Evolutionary conservation across 2,888 invertebrate genomes (phyloP).

Genomic region (Nowickia ferox): DNA sequence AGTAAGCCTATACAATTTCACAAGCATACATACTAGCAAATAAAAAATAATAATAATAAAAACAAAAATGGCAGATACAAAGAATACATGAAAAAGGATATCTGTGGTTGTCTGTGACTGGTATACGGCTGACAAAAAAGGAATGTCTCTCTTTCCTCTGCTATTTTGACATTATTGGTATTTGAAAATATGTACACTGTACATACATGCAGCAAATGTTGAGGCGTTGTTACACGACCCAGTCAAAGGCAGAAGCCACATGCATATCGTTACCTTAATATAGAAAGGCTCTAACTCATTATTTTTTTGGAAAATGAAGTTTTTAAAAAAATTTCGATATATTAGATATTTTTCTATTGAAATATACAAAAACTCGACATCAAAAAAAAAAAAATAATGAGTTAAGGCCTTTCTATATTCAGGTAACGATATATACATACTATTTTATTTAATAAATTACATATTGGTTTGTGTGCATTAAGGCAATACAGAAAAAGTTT

Average conservation of each 20-base stretch:
- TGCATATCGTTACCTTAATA: too few species aligned
- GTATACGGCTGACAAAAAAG: constrained; percentile 28
- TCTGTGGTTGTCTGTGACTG: constrained; percentile 61
- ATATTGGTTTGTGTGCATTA: too few species aligned
- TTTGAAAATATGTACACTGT: neutral
- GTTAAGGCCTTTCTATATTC: too few species aligned
- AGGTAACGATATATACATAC: too few species aligned
- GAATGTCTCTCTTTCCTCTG: constrained; percentile 23
- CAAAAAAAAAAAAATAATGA: too few species aligned
- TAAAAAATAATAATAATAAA: neutral
- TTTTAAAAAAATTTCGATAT: too few species aligned
- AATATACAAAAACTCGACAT: too few species aligned
- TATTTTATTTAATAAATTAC: too few species aligned
- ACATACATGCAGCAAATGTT: constrained; percentile 34
- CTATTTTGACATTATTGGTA: constrained; percentile 21
- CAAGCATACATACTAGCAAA: neutral
- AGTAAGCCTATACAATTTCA: constrained; percentile 7
- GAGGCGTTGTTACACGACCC: constrained; percentile 13
- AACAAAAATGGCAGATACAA: constrained; percentile 14
- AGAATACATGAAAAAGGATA: constrained; percentile 44
- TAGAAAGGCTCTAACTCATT: too few species aligned
- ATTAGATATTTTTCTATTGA: too few species aligned
- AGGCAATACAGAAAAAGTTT: too few species aligned
- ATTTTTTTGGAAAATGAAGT: too few species aligned
- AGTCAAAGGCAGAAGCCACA: neutral